These are phyloP conservation scores for Tetragonula carbonaria DNA, from an alignment of 2,888 invertebrate genomes.

Conservation along the genomic window DNA sequence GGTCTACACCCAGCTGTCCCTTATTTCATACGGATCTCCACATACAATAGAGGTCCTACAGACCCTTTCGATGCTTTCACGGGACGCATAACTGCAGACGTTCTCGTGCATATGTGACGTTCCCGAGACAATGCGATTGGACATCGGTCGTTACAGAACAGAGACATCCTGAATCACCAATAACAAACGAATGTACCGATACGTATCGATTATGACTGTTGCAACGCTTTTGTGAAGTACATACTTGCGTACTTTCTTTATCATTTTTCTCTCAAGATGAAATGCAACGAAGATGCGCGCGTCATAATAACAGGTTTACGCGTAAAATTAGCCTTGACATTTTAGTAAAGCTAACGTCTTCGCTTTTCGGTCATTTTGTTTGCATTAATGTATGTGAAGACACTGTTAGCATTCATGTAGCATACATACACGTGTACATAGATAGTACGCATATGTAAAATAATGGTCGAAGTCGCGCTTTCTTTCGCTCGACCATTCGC, in stretches of 20 bases:
- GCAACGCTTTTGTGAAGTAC: not conserved
- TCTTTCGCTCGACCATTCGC: slow-evolving; percentile 6
- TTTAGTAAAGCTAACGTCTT: slow-evolving; percentile 13
- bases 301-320: slow-evolving; percentile 6
- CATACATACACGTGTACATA: not conserved
- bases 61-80: slow-evolving; percentile 58
- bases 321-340: slow-evolving; percentile 39
- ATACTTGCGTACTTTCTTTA: not conserved
- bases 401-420: no score
- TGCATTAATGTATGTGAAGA: not conserved
- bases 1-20: slow-evolving; percentile 77
- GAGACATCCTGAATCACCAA: slow-evolving; percentile 22
- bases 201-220: slow-evolving; percentile 15
- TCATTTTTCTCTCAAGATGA: not conserved
- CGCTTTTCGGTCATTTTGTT: slow-evolving; percentile 17
- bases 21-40: slow-evolving; percentile 56
- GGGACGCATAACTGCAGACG: slow-evolving; percentile 45
- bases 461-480: slow-evolving; percentile 7
- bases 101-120: slow-evolving; percentile 35
- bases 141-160: slow-evolving; percentile 34
- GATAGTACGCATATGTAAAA: slow-evolving; percentile 31
- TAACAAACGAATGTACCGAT: slow-evolving; percentile 30
- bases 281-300: not conserved
- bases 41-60: slow-evolving; percentile 74
- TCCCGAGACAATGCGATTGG: slow-evolving; percentile 40